These are phyloP conservation scores for Globodera rostochiensis DNA, from an alignment of 1,140 invertebrate species.

Conservation along the genomic window DNA sequence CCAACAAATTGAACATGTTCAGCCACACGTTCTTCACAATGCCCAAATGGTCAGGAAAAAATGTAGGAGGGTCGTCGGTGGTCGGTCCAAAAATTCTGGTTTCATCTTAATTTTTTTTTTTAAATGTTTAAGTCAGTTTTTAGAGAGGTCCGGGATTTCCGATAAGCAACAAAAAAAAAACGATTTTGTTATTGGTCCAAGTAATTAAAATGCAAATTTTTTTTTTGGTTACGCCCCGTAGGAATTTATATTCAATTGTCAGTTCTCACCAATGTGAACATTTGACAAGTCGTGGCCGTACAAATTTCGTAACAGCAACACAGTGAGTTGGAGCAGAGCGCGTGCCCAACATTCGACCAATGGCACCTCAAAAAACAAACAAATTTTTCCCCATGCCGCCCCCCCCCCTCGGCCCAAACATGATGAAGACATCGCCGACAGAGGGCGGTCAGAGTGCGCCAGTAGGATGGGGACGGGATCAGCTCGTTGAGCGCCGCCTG, in stretches of 20 bases:
- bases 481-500: conserved; percentile 49
- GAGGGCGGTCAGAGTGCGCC: conserved; percentile 55
- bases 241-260: not conserved
- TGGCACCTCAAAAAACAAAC: conserved; percentile 49
- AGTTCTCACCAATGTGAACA: conserved; percentile 46
- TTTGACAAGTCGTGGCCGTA: conserved; percentile 50
- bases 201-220: too few species aligned
- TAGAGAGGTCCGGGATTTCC: not conserved
- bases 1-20: conserved; percentile 45
- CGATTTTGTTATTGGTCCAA: too few species aligned
- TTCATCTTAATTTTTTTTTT: conserved; percentile 13
- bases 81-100: conserved; percentile 18
- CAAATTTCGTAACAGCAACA: conserved; percentile 48
- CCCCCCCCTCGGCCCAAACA: conserved; percentile 15
- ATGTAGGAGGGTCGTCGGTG: not conserved
- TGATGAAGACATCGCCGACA: conserved; percentile 54
- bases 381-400: not conserved
- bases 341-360: conserved; percentile 62
- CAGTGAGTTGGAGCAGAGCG: conserved; percentile 54
- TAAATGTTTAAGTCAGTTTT: not conserved
- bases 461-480: conserved; percentile 60
- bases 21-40: conserved; percentile 46
- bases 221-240: too few species aligned
- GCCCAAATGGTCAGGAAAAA: not conserved
- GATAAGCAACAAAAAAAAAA: too few species aligned